Conservation (phyloP, 64 coral and sea anemone genomes). For the Dendrophyllia cribrosa region DNA sequence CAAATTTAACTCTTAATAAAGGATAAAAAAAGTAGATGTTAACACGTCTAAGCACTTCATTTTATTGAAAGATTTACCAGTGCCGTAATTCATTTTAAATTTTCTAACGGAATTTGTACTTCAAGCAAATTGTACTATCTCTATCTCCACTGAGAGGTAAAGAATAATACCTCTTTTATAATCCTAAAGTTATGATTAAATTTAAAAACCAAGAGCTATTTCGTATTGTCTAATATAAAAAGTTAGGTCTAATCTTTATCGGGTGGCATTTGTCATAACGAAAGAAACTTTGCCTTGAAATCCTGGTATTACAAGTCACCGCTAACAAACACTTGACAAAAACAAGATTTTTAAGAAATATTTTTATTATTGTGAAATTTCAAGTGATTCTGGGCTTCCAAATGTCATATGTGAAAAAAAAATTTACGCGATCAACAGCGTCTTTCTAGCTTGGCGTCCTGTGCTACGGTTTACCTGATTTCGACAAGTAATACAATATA, state of each 20-base stretch:
- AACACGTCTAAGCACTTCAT: not conserved
- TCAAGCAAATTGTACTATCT: not conserved
- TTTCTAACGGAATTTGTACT: not conserved
- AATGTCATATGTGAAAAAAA: not conserved
- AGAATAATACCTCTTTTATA: not conserved
- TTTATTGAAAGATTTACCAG: no score
- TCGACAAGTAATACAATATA: slow-evolving; percentile 13
- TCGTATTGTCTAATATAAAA: not conserved
- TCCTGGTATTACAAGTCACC: not conserved
- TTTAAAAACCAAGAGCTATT: not conserved
- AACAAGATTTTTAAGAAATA: not conserved
- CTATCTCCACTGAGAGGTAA: not conserved
- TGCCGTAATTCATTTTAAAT: no score
- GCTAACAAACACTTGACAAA: no score
- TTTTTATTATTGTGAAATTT: not conserved
- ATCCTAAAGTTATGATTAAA: not conserved
- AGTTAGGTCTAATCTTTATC: not conserved
- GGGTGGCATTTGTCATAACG: not conserved
- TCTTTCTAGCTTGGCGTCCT: not conserved
- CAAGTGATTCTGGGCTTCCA: not conserved
- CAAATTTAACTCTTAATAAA: no score
- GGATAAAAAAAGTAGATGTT: not conserved
- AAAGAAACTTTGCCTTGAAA: not conserved
- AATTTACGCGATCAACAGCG: not conserved
- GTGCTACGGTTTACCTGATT: not conserved